Evolutionary conservation across 2,797 vertebrate species (phyloP), one percentile per base, ranked within the genome.

Genomic region (Coregonus ussuriensis): DNA sequence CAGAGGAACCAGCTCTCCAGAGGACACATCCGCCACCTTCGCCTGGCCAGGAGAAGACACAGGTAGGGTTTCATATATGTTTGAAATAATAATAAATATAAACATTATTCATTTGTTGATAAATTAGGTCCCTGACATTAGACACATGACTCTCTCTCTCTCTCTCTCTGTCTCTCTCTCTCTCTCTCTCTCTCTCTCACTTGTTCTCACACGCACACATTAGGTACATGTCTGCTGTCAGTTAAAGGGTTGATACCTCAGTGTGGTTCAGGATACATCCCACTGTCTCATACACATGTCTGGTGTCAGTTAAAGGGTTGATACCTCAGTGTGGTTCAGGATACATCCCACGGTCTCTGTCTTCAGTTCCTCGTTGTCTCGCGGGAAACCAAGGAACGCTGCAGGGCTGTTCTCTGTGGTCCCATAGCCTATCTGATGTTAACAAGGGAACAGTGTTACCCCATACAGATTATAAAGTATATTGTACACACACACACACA

Each of bases 391-490:
- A 84, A 95, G 35, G 83, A 98, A 98, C 37, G 96, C 96, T 53
- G 94, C 29, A 0, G 96, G 96, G 72, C 97, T 97, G 80, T 95
- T 98, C 87, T 98, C 97, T 6, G 97, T 98, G 71, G 95, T 94
- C 84, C 97, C 97, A 47, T 97, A 98, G 65, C 18, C 78, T 62
- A 94, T 79, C 97, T 98, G 83, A 18, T 11, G 5, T 52, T 33
- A 3, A 25, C 25, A 54, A 52, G n/a, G 71, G 29, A 51, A 25
- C 53, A 29, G 31, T 25, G 16, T 29, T 52, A 47, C 13, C 31
- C 15, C 9, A 71, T 29, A 16, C 13, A 47, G 9, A 47, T 47
- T 9, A 47, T 13, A 47, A 47, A 71, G 25, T 16, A 3, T 16
- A 37, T 16, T 33, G 63, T 25, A 3, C 25, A 31, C 4, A 33